These are phyloP conservation scores for Beris morrisii DNA, from an alignment of 2,888 invertebrate species.

Conservation along the genomic window DNA sequence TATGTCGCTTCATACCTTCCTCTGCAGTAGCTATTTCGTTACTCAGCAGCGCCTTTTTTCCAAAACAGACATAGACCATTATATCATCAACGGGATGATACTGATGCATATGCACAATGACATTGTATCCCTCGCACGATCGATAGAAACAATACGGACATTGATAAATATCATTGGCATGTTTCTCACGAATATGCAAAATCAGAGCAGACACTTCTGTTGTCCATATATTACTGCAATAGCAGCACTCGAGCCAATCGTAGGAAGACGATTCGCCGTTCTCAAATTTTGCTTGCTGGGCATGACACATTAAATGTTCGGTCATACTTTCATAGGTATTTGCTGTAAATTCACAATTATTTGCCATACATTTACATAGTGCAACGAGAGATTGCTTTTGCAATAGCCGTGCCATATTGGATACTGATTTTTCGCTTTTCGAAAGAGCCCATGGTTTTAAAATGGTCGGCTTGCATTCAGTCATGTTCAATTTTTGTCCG, in stretches of 20 bases:
- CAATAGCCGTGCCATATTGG: conserved; percentile 22
- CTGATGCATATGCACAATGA: conserved; percentile 33
- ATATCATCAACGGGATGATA: conserved; percentile 31
- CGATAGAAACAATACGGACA: conserved; percentile 72
- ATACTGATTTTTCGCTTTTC: conserved; percentile 28
- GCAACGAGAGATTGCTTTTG: conserved; percentile 33
- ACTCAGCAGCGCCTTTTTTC: background rate
- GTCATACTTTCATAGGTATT: conserved; percentile 51
- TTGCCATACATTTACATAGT: conserved; percentile 62
- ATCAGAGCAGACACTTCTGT: conserved; percentile 53
- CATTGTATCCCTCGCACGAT: conserved; percentile 48
- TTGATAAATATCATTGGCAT: conserved; percentile 64
- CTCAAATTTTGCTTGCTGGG: conserved; percentile 28
- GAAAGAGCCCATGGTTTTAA: conserved; percentile 44
- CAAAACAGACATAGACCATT: conserved; percentile 23
- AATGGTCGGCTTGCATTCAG: conserved; percentile 47
- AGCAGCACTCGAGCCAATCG: conserved; percentile 60
- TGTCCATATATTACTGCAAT: conserved; percentile 55
- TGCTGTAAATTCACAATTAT: conserved; percentile 58
- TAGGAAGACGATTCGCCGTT: conserved; percentile 6
- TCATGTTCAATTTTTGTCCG: conserved; percentile 7
- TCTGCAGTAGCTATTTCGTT: conserved; percentile 1
- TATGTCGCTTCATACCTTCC: background rate
- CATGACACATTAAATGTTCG: conserved; percentile 55
- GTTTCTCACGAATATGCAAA: conserved; percentile 64